phyloP scores from a whole-genome alignment of 2,888 invertebrate species.

The Hirtodrosophila duncani region DNA sequence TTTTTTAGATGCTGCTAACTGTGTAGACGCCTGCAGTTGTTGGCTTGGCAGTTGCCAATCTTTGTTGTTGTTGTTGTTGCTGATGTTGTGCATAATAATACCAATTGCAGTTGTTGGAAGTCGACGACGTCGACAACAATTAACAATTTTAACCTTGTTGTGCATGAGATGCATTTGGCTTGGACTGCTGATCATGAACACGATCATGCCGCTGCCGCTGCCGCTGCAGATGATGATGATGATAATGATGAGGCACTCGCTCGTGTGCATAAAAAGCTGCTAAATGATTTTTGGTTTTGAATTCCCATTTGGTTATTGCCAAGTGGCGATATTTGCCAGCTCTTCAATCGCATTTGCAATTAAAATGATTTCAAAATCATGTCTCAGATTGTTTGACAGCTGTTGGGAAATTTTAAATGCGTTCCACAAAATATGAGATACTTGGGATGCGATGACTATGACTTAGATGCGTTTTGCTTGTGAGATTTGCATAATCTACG shows the following conservation, averaged over 20 bases:
- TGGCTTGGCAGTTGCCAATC: constrained; percentile 4
- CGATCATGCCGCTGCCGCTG: too few species aligned
- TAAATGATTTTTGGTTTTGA: constrained; percentile 40
- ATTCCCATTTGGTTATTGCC: constrained; percentile 1
- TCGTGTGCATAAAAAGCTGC: constrained; percentile 48
- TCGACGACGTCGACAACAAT: constrained; percentile 19
- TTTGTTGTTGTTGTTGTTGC: constrained; percentile 15
- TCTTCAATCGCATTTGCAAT: constrained; percentile 30
- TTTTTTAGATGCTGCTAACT: constrained; percentile 39
- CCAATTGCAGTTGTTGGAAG: constrained; percentile 21
- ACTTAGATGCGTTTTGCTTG: too few species aligned
- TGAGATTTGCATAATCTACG: constrained; percentile 36
- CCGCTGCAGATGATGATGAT: constrained; percentile 5
- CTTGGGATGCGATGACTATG: too few species aligned
- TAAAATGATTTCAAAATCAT: constrained; percentile 20
- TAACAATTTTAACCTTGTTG: constrained; percentile 48
- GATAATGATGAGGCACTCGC: constrained; percentile 24
- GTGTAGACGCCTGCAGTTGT: constrained; percentile 14
- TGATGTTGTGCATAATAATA: constrained; percentile 27
- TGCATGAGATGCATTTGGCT: constrained; percentile 41
- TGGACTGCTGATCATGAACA: constrained; percentile 2
- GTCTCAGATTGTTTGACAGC: constrained; percentile 8
- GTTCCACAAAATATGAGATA: too few species aligned
- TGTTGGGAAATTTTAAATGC: constrained; percentile 13
- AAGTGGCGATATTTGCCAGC: constrained; percentile 8